Base-by-base conservation (phyloP, 2,888 invertebrate genomes). In the Magallana nippona region DNA sequence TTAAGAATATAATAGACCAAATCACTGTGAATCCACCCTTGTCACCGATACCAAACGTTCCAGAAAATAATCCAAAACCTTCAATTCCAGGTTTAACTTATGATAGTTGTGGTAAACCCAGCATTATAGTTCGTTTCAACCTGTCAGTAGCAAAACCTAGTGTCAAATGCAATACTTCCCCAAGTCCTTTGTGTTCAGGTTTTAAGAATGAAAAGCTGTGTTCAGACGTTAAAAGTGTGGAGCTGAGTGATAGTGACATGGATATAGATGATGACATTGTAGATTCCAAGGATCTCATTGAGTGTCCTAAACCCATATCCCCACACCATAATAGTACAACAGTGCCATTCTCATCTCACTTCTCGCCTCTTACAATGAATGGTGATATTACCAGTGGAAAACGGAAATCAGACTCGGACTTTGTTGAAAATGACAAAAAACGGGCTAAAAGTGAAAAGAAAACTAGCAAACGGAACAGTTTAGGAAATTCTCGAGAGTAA, bases 71-170 rank as follows among this genome's bases (percentile, higher is more conserved):
- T 19, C 79, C 79, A 19, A 79, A 79, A 57, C 57, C 79, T 79
- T 79, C 57, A 79, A 79, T 79, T 79, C 79, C 79, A 55, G 79
- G 63, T 63, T 71, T 82, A 63, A 63, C 71, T 10, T 82, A 71
- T 56, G 57, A 81, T 32, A 83, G 77, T 79, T 71, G 77, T 60
- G 84, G 82, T n/a, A 84, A 82, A 80, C 84, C 84, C 55, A 82
- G 82, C 56, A 82, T 84, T 57, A 58, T 82, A 17, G 84, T 84
- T 15, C 78, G 80, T 27, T 55, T 84, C 13, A 58, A 82, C 82
- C 57, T 84, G 55, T 82, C 82, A 22, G 32, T 82, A 55, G 78
- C 78, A 55, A 79, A 79, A 82, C 82, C 82, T 22, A 63, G 15
- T 60, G 71, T 27, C 71, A 79, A 79, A 79, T 57, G 57, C 55